Evolutionary conservation across 2,797 vertebrate genomes (phyloP).

Genomic region (Triplophysa bombifrons): DNA sequence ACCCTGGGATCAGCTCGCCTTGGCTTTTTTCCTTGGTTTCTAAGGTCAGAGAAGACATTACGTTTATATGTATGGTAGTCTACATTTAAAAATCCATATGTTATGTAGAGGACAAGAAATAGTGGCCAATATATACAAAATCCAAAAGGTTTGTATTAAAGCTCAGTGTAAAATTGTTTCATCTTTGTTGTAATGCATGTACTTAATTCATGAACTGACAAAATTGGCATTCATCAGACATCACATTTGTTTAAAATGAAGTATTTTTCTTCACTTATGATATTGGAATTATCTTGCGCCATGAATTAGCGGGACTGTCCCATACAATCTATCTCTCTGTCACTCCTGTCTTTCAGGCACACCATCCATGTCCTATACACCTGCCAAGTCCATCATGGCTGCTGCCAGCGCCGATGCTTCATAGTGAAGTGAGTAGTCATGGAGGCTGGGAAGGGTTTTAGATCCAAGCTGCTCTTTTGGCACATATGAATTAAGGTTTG

Average conservation of each 20-base stretch:
- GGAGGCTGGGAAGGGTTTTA: slow-evolving; percentile 52
- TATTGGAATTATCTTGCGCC: too few relatives aligned
- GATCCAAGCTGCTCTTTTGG: slow-evolving; percentile 52
- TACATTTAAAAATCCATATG: neutral
- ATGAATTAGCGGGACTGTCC: too few relatives aligned
- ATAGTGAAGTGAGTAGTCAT: slow-evolving; percentile 49
- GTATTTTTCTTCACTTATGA: too few relatives aligned
- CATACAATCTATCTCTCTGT: slow-evolving; percentile 18
- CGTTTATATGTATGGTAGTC: neutral
- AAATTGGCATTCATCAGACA: too few relatives aligned
- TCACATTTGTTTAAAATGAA: too few relatives aligned
- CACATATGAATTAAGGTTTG: slow-evolving; percentile 39
- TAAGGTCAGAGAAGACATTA: neutral
- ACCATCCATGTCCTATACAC: slow-evolving; percentile 26
- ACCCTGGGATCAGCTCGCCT: slow-evolving; percentile 30
- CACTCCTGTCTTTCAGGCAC: slow-evolving; percentile 23
- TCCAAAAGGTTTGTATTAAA: neutral
- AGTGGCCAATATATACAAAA: neutral
- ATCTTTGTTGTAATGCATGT: too few relatives aligned
- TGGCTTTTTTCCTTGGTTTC: slow-evolving; percentile 22
- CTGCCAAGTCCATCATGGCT: slow-evolving; percentile 39
- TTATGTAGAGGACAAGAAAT: neutral
- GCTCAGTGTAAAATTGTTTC: too few relatives aligned
- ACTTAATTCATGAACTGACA: too few relatives aligned
- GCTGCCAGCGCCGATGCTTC: slow-evolving; percentile 50